phyloP scores from a whole-genome alignment of 2,797 vertebrate genomes.

The Tympanoctomys barrerae region DNA sequence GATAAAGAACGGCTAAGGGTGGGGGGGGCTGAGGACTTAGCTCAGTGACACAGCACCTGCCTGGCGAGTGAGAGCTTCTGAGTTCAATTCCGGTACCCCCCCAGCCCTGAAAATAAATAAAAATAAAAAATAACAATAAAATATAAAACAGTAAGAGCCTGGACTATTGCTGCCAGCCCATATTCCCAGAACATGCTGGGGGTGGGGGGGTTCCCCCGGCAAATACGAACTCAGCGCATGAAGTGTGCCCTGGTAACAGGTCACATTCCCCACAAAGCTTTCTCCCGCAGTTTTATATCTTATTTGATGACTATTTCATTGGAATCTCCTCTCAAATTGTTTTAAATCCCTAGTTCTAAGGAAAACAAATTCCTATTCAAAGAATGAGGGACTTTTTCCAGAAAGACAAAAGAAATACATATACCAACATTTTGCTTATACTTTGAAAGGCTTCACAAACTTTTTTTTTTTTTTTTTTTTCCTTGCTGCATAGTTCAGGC shows the following conservation, averaged over 20 bases:
- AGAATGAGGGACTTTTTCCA: neutral
- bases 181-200: neutral
- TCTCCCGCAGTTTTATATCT: neutral
- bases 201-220: neutral
- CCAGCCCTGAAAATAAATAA: too few relatives aligned
- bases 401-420: neutral
- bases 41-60: too few relatives aligned
- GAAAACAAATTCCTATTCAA: neutral
- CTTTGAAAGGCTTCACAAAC: neutral
- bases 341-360: neutral
- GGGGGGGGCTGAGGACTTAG: too few relatives aligned
- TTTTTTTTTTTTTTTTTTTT: neutral
- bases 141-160: neutral
- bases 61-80: too few relatives aligned
- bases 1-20: neutral
- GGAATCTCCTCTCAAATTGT: neutral
- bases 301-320: neutral
- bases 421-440: neutral
- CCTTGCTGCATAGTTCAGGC: too few relatives aligned
- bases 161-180: fast-evolving
- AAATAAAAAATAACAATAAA: neutral
- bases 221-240: neutral
- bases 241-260: neutral
- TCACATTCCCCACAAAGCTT: neutral
- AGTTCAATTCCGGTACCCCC: too few relatives aligned